phyloP scores from a whole-genome alignment of 2,113 vertebrate genomes.

The Lophura nycthemera region DNA sequence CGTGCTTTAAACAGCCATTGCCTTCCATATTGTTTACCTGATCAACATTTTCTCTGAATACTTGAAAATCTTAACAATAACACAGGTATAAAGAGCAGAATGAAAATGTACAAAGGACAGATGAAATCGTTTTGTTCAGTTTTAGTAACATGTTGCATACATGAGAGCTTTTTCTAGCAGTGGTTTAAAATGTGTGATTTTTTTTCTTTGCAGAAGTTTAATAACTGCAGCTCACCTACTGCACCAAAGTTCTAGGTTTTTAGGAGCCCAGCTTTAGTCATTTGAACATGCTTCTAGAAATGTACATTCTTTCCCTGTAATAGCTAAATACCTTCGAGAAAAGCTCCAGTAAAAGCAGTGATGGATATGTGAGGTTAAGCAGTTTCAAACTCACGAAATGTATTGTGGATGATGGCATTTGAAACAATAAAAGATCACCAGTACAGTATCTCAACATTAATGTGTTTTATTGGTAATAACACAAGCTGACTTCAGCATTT shows the following conservation, averaged over 20 bases:
- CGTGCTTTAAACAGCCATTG: constrained; percentile 78
- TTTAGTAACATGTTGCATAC: constrained; percentile 65
- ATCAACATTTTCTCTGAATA: constrained; percentile 81
- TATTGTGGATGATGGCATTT: constrained; percentile 79
- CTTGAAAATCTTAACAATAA: constrained; percentile 82
- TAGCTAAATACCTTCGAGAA: constrained; percentile 73
- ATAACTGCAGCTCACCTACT: constrained; percentile 79
- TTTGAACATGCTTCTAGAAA: constrained; percentile 81
- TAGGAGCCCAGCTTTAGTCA: constrained; percentile 83
- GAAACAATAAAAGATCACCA: constrained; percentile 69
- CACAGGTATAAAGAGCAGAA: constrained; percentile 78
- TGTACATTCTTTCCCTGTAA: constrained; percentile 67
- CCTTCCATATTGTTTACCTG: constrained; percentile 81
- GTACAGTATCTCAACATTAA: constrained; percentile 60
- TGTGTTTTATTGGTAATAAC: constrained; percentile 73
- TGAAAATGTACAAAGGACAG: constrained; percentile 71
- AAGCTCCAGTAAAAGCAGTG: constrained; percentile 78
- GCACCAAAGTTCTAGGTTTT: constrained; percentile 80
- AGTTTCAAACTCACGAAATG: constrained; percentile 55
- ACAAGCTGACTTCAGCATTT: constrained; percentile 51
- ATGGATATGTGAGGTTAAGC: constrained; percentile 75
- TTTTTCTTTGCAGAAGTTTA: constrained; percentile 74
- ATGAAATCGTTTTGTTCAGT: constrained; percentile 62
- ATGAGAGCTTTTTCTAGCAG: constrained; percentile 76
- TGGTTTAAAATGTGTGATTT: constrained; percentile 70